These are phyloP conservation scores for Ranitomeya imitator DNA, from an alignment of 2,113 vertebrate species.

Conservation along the genomic window DNA sequence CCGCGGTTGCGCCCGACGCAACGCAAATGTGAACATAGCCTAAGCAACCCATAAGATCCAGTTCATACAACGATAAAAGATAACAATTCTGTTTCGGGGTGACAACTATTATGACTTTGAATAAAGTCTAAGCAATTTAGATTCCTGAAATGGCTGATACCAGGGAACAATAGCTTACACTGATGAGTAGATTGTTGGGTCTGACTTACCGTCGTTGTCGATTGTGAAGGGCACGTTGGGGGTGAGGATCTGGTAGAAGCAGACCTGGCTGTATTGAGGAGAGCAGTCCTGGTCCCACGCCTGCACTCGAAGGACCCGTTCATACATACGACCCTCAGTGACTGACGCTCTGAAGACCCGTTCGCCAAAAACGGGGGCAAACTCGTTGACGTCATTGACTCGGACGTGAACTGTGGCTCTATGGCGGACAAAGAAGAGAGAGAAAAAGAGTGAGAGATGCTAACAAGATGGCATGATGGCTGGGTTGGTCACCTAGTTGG, in stretches of 20 bases:
- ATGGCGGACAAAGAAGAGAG: not conserved
- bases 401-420: constrained; percentile 96
- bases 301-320: constrained; percentile 90
- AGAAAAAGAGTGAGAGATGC: not conserved
- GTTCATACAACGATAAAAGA: not conserved
- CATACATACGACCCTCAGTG: constrained; percentile 91
- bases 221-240: constrained; percentile 95
- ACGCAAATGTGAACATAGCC: too few relatives aligned
- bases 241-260: constrained; percentile 98
- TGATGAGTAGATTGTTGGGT: too few relatives aligned
- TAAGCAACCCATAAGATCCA: not conserved
- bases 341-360: constrained; percentile 88
- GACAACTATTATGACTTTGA: not conserved
- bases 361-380: constrained; percentile 95
- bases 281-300: constrained; percentile 96
- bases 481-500: too few relatives aligned
- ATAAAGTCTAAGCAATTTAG: not conserved
- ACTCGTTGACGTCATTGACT: constrained; percentile 96
- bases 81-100: not conserved
- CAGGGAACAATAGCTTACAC: not conserved
- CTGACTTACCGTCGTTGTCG: constrained; percentile 89
- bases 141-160: not conserved
- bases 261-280: constrained; percentile 97
- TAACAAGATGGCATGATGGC: not conserved
- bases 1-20: too few relatives aligned